Evolutionary conservation across 2,113 vertebrate genomes (phyloP), one percentile per base, ranked within the genome.

Genomic region (Apus apus): DNA sequence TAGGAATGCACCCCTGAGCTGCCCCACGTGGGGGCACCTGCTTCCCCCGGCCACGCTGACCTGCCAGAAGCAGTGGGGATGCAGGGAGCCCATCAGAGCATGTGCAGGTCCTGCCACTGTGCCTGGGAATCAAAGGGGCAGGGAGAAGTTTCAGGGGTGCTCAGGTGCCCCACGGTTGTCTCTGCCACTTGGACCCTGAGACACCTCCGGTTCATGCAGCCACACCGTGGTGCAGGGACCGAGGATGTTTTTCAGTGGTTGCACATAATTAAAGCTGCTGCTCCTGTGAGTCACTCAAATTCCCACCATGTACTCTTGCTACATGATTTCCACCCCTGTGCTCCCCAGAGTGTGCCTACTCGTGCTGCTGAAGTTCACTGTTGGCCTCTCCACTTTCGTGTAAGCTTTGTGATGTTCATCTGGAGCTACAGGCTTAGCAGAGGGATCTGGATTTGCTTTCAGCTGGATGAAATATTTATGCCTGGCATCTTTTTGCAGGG

Each of bases 21-120:
- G 1, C 12, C 48, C 43, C 0, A 0, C 1, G 12, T 1, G 3
- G 16, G 30, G 38, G 11, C 4, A 71, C 11, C 32, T 72, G 67
- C 45, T 26, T 67, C 16, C n/a, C 43, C 46, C 1, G 0, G 2
- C 40, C 26, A 6, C 1, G 1, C 5, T 34, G 62, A 25, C 43
- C 13, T 3, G 6, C 48, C 81, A 2, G 9, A 56, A 81, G 83
- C 36, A 58, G 45, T 2, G 3, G 74, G 29, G 57, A 43, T 45
- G 43, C 57, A 48, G 48, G 82, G 66, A 72, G 70, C 32, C 19
- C 60, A 74, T 51, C 13, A 32, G 54, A 76, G 34, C 50, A 2
- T 6, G 13, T 3, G 5, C 22, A 32, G 17, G 32, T 78, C 62
- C 62, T 68, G 20, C 57, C 8, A 15, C 34, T 38, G 20, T 34